These are phyloP conservation scores for Callaeas wilsoni DNA, from an alignment of 2,113 vertebrate species.

Conservation along the genomic window DNA sequence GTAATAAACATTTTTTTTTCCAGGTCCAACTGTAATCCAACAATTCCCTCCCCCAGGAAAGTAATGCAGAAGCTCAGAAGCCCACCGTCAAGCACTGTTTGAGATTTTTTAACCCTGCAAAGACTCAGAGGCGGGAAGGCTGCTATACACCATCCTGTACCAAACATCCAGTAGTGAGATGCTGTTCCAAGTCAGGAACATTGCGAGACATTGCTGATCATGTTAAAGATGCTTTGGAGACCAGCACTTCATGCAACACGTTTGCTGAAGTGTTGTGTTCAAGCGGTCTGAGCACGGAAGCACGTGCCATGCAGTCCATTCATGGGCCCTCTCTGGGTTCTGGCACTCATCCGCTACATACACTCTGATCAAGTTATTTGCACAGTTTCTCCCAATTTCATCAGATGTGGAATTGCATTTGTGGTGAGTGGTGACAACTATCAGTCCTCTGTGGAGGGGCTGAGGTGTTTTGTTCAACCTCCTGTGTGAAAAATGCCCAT, in stretches of 20 bases:
- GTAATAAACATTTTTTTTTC: neutral
- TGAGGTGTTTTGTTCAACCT: neutral
- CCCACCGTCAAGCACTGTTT: neutral
- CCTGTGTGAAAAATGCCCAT: neutral
- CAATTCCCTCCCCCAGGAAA: neutral
- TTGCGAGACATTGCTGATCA: neutral
- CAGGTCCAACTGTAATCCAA: neutral
- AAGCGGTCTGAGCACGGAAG: rapidly evolving
- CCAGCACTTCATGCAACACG: neutral
- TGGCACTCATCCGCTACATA: neutral
- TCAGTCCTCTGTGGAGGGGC: neutral
- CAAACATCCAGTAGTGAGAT: neutral
- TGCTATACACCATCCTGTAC: neutral
- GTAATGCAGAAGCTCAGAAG: neutral
- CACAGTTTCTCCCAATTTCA: neutral
- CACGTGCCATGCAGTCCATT: rapidly evolving
- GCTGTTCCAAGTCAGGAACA: neutral
- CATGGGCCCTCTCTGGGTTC: rapidly evolving
- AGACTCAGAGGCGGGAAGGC: neutral
- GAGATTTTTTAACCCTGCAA: neutral
- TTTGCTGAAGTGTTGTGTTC: neutral
- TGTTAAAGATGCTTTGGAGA: neutral
- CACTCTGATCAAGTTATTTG: neutral
- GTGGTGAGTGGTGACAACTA: neutral
- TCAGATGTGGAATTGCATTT: neutral